Conservation (phyloP, 1,140 invertebrate genomes). For the Magallana angulata region DNA sequence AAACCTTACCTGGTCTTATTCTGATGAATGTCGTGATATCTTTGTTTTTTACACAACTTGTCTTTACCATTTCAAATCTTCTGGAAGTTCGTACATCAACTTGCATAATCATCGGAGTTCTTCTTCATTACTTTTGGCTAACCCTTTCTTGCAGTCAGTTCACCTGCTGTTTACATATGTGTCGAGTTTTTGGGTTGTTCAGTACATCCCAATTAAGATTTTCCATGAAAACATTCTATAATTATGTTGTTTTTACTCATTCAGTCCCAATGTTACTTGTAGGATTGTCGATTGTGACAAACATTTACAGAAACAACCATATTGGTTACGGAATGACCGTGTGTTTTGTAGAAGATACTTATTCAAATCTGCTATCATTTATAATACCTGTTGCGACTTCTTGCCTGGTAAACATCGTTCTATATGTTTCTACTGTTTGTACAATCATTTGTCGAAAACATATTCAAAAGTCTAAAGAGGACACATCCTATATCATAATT, state of each 20-base stretch:
- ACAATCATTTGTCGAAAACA: slow-evolving; percentile 34
- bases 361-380: slow-evolving; percentile 19
- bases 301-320: no score
- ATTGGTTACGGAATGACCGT: not conserved
- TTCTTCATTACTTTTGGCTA: not conserved
- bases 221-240: no score
- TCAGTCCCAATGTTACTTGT: no score
- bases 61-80: not conserved
- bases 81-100: not conserved
- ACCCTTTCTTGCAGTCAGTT: not conserved
- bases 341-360: slow-evolving; percentile 40
- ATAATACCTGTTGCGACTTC: slow-evolving; percentile 31
- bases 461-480: not conserved
- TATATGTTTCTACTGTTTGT: slow-evolving; percentile 31
- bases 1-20: not conserved
- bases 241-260: no score
- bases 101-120: not conserved
- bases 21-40: not conserved
- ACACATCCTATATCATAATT: slow-evolving; percentile 17
- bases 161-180: not conserved
- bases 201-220: no score
- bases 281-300: no score
- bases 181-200: not conserved
- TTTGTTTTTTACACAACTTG: not conserved
- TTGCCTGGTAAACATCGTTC: slow-evolving; percentile 42